Evolutionary conservation across 37 sponge, comb jelly and placozoan species (phyloP).

Genomic region (Lycopodina hypogea): DNA sequence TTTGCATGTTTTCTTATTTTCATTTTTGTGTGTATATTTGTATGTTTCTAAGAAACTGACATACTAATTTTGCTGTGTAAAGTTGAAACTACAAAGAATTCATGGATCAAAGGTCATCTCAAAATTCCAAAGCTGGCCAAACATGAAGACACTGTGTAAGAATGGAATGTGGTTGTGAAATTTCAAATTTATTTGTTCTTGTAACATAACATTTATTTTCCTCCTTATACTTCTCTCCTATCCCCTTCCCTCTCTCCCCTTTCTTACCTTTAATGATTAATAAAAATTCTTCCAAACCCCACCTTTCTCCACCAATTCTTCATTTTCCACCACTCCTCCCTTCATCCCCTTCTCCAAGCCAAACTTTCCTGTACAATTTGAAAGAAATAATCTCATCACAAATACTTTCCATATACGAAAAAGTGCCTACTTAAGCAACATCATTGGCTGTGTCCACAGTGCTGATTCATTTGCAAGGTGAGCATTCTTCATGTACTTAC

Average conservation of each 20-base stretch:
- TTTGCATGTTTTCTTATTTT: no score
- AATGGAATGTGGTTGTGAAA: background rate
- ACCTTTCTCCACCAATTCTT: no score
- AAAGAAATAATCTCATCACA: conserved; percentile 91
- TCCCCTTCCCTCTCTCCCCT: no score
- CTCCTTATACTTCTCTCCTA: no score
- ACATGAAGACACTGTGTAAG: conserved; percentile 71
- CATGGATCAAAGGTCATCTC: conserved; percentile 35
- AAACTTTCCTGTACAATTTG: conserved; percentile 71
- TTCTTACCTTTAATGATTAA: no score
- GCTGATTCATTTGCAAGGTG: conserved; percentile 92
- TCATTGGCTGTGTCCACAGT: conserved; percentile 97
- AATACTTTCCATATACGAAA: conserved; percentile 99
- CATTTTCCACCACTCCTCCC: no score
- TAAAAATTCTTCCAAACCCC: no score
- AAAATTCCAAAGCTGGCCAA: conserved; percentile 28
- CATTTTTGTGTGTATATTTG: no score
- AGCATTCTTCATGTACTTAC: background rate
- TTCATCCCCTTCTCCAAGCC: background rate
- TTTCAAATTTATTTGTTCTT: no score
- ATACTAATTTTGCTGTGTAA: conserved; percentile 20
- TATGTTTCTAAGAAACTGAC: background rate
- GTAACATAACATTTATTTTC: no score
- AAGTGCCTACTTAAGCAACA: conserved; percentile 98
- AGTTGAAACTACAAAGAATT: conserved; percentile 20